phyloP scores from a whole-genome alignment of 1,140 invertebrate genomes.

The Octopus sinensis region DNA sequence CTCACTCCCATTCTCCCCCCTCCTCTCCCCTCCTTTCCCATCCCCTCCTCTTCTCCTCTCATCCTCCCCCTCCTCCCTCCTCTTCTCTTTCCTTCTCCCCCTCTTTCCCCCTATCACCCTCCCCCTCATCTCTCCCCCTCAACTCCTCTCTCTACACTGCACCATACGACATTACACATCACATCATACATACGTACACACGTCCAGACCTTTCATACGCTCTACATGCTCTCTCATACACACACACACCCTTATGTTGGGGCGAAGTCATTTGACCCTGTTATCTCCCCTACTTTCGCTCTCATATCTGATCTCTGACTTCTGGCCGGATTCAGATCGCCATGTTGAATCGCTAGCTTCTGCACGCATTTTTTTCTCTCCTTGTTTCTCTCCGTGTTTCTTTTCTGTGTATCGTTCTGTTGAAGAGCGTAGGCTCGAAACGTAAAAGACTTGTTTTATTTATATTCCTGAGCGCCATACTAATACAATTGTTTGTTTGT shows the following conservation, averaged over 20 bases:
- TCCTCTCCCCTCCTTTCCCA: too few relatives aligned
- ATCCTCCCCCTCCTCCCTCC: background rate
- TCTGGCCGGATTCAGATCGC: background rate
- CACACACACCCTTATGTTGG: background rate
- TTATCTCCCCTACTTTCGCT: background rate
- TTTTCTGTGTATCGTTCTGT: too few relatives aligned
- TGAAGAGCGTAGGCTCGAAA: too few relatives aligned
- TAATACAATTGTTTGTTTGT: too few relatives aligned
- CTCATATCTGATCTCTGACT: background rate
- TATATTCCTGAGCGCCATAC: too few relatives aligned
- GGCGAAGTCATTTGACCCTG: background rate
- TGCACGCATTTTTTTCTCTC: background rate
- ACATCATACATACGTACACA: background rate
- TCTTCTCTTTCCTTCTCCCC: too few relatives aligned
- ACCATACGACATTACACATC: background rate
- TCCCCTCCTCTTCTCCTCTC: too few relatives aligned
- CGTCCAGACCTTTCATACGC: too few relatives aligned
- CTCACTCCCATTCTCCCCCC: too few relatives aligned
- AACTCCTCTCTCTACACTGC: background rate
- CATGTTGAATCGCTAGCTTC: background rate
- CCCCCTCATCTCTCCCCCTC: background rate
- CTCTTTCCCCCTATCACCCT: background rate
- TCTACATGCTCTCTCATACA: background rate
- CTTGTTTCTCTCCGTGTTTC: background rate
- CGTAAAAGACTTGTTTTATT: too few relatives aligned